A percentile compares a stretch with the other conserved stretches of the same genome.
phyloP scores from a whole-genome alignment of 2,888 invertebrate species.

The Norana najaformis region DNA sequence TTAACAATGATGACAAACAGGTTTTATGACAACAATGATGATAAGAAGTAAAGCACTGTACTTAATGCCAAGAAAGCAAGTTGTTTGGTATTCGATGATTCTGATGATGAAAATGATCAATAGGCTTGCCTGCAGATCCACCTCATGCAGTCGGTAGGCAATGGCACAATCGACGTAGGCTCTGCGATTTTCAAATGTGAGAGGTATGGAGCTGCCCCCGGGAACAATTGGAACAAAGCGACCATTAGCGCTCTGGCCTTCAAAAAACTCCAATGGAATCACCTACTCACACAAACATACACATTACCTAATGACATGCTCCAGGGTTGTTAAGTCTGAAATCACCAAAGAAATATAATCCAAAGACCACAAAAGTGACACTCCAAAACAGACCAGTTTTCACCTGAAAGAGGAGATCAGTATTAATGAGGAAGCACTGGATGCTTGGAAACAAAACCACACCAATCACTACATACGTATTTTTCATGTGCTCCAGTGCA shows the following conservation, averaged over 20 bases:
- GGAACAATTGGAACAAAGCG: slow-evolving; percentile 69
- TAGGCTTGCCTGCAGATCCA: slow-evolving; percentile 67
- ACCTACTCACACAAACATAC: slow-evolving; percentile 48
- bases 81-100: neutral
- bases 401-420: too few relatives aligned
- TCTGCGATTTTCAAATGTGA: slow-evolving; percentile 68
- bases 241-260: slow-evolving; percentile 69
- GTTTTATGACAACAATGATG: neutral
- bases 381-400: too few relatives aligned
- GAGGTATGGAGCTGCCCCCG: slow-evolving; percentile 69
- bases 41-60: neutral
- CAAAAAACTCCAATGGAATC: slow-evolving; percentile 71
- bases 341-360: too few relatives aligned
- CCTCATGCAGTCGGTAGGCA: slow-evolving; percentile 69
- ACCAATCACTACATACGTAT: too few relatives aligned
- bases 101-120: neutral
- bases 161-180: slow-evolving; percentile 70
- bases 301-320: neutral
- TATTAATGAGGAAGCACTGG: too few relatives aligned
- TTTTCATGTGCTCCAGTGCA: too few relatives aligned
- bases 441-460: too few relatives aligned
- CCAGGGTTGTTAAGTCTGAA: neutral
- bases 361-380: too few relatives aligned
- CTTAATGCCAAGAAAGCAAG: neutral
- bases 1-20: neutral